Base-by-base conservation (phyloP, 2,888 invertebrate genomes). In the Diaperis boleti region DNA sequence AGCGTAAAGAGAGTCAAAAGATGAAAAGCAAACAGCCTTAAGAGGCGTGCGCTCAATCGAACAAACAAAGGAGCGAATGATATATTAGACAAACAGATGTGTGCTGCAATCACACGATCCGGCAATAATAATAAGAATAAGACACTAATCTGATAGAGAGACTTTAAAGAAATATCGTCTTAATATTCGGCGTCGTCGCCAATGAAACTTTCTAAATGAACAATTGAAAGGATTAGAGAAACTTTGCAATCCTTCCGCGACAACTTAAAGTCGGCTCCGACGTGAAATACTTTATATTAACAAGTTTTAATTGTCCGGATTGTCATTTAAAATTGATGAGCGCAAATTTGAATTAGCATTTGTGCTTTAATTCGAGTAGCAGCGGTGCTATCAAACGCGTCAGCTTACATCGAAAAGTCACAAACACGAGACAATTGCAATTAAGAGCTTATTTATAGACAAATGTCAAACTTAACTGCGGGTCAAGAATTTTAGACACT, bases 281-380 rank as follows among this genome's bases (percentile, higher is more conserved):
- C 67, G 63, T 69, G 69, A 71, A 72, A 71, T 69, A 68, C 64
- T 71, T 73, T 72, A 73, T 69, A 72, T 75, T 72, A 73, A 69
- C 69, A 74, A 76, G 74, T 75, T 76, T 76, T 74, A 74, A 76
- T 76, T 76, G 75, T 74, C 68, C 68, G 71, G 62, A 72, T 74
- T 70, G 69, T 71, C 72, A 75, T 75, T 73, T 74, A 76, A 74
- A 76, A 76, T 76, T 76, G 74, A 76, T 73, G 76, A 74, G 71
- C 71, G 67, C 69, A 66, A 69, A 76, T 74, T 74, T 42, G 57
- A 62, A 59, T 62, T 62, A 56, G 62, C 56, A 61, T 61, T 61
- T 47, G 55, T 42, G 44, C 33, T 54, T 60, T 60, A 60, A 60
- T 31, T 61, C 14, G 47, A 54, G 33, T 13, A 11, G 54, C 18